Base-by-base conservation (phyloP, 2,888 invertebrate genomes). In the Coecobrya sp. region DNA sequence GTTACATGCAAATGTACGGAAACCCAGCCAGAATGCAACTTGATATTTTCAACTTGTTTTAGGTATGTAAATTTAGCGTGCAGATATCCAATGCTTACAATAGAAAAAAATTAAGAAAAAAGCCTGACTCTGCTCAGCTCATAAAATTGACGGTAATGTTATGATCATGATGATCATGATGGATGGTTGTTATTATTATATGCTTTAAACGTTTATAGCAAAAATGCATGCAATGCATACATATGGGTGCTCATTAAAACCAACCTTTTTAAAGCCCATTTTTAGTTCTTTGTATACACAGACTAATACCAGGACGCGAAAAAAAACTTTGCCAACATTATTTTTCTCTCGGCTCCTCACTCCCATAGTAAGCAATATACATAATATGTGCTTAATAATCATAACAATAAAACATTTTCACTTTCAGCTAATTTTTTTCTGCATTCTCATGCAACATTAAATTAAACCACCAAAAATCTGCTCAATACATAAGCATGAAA, bases 11-110 rank as follows among this genome's bases (percentile, higher is more conserved):
- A 30, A 30, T 16, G 19, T n/a, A 45, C 79, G 79, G 79, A 79
- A 82, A 4, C 52, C 13, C 49, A 73, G 36, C 86, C 52, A 49
- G 86, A 86, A 86, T 86, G 86, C 86, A 86, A 73, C 59, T 76
- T n/a, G 27, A 65, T 25, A 65, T 27, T 65, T 65, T 27, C 65
- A 65, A 27, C 3, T 22, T 1, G 10, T 27, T 11, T 27, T 11
- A 65, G 49, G 8, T 49, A 68, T 4, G 27, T 42, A 76, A 36
- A 10, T 59, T 55, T 55, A 5, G 19, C 81, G 19, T 55, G 52
- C 27, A 13, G 11, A 19, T 22, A n/a, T n/a, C n/a, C n/a, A n/a
- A n/a, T 19, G 19, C 19, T 59, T 22, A 7, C 3, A 19, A 19
- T 25, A 82, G 1, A 16, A 82, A 82, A 30, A 82, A 82, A 30